Conservation (phyloP, 2,797 vertebrate species). For the Lacerta viridis region DNA sequence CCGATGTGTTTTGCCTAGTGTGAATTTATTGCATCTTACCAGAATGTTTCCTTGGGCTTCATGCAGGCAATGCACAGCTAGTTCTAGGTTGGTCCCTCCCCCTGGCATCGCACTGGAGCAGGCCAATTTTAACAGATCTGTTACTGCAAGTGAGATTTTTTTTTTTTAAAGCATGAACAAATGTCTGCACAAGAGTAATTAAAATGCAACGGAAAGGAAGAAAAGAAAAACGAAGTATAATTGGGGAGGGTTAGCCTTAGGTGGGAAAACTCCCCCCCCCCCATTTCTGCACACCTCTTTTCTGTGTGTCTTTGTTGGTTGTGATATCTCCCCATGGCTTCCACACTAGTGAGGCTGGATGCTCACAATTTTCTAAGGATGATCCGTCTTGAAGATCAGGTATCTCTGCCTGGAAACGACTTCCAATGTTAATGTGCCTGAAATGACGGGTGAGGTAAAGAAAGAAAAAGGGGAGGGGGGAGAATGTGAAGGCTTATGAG, state of each 20-base stretch:
- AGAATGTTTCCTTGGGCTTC: slow-evolving; percentile 78
- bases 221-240: not conserved
- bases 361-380: slow-evolving; percentile 60
- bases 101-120: slow-evolving; percentile 84
- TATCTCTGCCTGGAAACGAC: slow-evolving; percentile 83
- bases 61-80: slow-evolving; percentile 83
- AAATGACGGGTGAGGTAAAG: slow-evolving; percentile 1
- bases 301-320: slow-evolving; percentile 77
- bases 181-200: not conserved
- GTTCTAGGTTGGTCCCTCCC: slow-evolving; percentile 84
- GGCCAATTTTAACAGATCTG: slow-evolving; percentile 79
- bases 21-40: slow-evolving; percentile 67
- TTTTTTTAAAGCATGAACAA: not conserved
- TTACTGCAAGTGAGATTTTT: slow-evolving; percentile 69
- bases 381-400: slow-evolving; percentile 73
- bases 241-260: not conserved
- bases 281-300: slow-evolving; percentile 70
- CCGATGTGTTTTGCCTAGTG: not conserved
- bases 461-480: not conserved
- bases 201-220: not conserved
- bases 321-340: slow-evolving; percentile 79
- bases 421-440: slow-evolving; percentile 85
- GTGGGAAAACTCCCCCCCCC: too few relatives aligned
- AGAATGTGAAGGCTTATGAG: not conserved
- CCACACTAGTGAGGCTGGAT: slow-evolving; percentile 80